Percentiles rank a stretch among this genome's conserved stretches.
These are phyloP conservation scores for Muschampia plurimacula DNA, from an alignment of 2,888 invertebrate genomes.

Conservation along the genomic window DNA sequence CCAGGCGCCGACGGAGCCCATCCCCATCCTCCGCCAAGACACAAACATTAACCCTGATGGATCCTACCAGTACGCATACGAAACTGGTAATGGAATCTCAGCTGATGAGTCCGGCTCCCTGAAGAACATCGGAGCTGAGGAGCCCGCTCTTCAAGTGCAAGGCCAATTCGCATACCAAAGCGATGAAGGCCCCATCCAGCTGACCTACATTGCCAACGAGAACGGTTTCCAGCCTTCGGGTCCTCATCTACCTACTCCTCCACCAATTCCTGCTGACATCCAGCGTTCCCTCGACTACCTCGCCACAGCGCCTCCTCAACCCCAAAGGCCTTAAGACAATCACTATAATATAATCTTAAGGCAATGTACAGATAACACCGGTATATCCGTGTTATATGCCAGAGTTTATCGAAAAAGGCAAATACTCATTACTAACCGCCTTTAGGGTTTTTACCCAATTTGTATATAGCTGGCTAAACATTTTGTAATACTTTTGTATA, in stretches of 20 bases:
- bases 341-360: neutral
- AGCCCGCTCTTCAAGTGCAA: slow-evolving; percentile 83
- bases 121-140: slow-evolving; percentile 83
- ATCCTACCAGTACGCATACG: slow-evolving; percentile 84
- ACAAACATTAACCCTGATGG: slow-evolving; percentile 86
- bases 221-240: slow-evolving; percentile 89
- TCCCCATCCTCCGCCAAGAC: slow-evolving; percentile 83
- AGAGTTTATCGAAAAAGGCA: slow-evolving; percentile 23
- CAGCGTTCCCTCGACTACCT: slow-evolving; percentile 88
- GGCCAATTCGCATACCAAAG: slow-evolving; percentile 88
- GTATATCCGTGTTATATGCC: neutral
- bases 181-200: slow-evolving; percentile 87
- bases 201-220: slow-evolving; percentile 89
- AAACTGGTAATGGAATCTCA: slow-evolving; percentile 88
- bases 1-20: slow-evolving; percentile 66
- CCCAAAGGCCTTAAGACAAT: slow-evolving; percentile 47
- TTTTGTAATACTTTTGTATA: slow-evolving; percentile 39
- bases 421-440: slow-evolving; percentile 21
- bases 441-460: slow-evolving; percentile 6
- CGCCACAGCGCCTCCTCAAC: slow-evolving; percentile 87
- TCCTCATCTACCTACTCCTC: slow-evolving; percentile 87
- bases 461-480: slow-evolving; percentile 18
- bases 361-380: neutral
- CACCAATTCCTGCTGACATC: slow-evolving; percentile 89
- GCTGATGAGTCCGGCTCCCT: slow-evolving; percentile 84